These are phyloP conservation scores for Beris morrisii DNA, from an alignment of 2,888 invertebrate genomes.

Conservation along the genomic window DNA sequence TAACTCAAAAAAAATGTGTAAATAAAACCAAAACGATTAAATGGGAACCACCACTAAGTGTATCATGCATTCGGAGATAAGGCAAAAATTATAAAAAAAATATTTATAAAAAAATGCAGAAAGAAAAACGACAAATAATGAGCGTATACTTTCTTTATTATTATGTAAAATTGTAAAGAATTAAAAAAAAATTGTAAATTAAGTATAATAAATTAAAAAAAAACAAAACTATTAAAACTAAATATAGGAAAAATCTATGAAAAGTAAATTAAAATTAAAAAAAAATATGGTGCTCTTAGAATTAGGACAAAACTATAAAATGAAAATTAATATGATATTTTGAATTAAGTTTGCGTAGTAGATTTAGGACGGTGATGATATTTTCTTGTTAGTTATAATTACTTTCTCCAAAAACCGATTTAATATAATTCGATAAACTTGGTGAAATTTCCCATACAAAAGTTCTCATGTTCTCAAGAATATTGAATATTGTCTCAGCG, in stretches of 20 bases:
- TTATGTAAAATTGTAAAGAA: conserved; percentile 1
- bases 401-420: no score
- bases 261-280: conserved; percentile 16
- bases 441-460: no score
- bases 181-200: conserved; percentile 11
- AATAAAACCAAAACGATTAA: conserved; percentile 10
- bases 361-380: no score
- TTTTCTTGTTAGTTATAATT: no score
- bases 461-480: no score
- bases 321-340: conserved; percentile 6
- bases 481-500: no score
- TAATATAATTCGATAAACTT: no score
- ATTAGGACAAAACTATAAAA: conserved; percentile 6
- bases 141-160: neutral
- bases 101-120: neutral
- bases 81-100: neutral
- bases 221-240: conserved; percentile 8
- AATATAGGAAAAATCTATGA: conserved; percentile 12
- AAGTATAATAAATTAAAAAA: conserved; percentile 11
- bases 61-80: conserved; percentile 21
- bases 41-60: conserved; percentile 30
- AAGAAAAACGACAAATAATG: neutral
- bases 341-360: no score
- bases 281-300: conserved; percentile 28
- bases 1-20: neutral